phyloP scores from a whole-genome alignment of 2,797 vertebrate species.

The Gambusia yucatana region DNA sequence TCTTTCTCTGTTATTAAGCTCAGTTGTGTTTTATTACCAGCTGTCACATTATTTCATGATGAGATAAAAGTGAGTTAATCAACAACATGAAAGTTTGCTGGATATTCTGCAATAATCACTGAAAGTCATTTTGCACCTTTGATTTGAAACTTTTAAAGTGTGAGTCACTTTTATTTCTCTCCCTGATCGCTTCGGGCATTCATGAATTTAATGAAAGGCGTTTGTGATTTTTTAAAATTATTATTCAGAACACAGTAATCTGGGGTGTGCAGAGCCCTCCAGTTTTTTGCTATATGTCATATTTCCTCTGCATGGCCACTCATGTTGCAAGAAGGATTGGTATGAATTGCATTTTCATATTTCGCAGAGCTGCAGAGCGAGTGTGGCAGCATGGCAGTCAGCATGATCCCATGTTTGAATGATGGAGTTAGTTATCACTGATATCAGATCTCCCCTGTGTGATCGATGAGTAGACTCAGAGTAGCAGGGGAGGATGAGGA shows the following conservation, averaged over 20 bases:
- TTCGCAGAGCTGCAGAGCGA: constrained; percentile 49
- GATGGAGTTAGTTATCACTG: constrained; percentile 66
- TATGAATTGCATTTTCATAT: constrained; percentile 69
- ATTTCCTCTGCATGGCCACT: constrained; percentile 42
- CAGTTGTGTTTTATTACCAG: constrained; percentile 38
- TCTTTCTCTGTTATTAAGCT: constrained; percentile 33
- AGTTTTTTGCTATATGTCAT: constrained; percentile 25
- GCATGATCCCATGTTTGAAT: constrained; percentile 59
- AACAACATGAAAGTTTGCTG: constrained; percentile 29
- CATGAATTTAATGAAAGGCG: not conserved
- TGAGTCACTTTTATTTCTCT: not conserved
- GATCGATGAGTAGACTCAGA: constrained; percentile 57
- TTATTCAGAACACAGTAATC: constrained; percentile 4
- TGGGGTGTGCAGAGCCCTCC: constrained; percentile 18
- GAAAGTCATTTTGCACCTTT: constrained; percentile 11
- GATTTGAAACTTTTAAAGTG: not conserved
- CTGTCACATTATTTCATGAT: constrained; percentile 36
- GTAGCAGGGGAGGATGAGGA: constrained; percentile 40
- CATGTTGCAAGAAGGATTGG: constrained; percentile 55
- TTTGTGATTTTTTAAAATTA: not conserved
- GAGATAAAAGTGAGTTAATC: constrained; percentile 30
- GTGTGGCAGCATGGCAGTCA: constrained; percentile 25
- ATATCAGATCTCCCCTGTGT: constrained; percentile 61
- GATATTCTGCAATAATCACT: not conserved
- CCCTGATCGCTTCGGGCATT: not conserved